Base-by-base conservation (phyloP, 2,888 invertebrate genomes). In the Teleogryllus oceanicus region DNA sequence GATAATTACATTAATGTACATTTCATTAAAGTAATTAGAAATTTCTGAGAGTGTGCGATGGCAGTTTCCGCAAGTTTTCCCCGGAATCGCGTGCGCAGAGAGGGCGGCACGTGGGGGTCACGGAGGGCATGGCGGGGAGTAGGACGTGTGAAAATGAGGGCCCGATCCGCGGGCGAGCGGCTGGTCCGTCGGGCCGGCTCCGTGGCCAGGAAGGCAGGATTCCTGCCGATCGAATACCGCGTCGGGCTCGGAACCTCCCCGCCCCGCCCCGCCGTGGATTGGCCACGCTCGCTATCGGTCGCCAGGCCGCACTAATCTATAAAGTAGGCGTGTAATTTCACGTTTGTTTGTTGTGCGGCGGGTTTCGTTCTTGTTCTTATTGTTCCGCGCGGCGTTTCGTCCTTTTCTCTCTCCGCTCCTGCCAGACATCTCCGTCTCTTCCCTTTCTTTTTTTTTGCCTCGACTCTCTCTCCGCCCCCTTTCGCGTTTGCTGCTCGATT, bases 321-420 rank as follows among this genome's bases (percentile, higher is more conserved):
- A 79, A 79, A 77, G 76, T 50, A 76, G 79, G 79, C 77, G 79
- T 62, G 79, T 79, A 49, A 77, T 77, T 79, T 79, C 79, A 79
- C 79, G 79, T 79, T 62, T 79, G 79, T 79, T 79, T 79, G 79
- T 62, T 77, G 77, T 79, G 74, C 79, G 49, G 50, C 76, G 37
- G 74, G 79, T 74, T 62, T 62, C 76, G 76, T 50, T 79, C 76
- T 79, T 79, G 49, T 62, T 79, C 74, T 62, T 79, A 8, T 37
- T 37, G 51, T 18, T 75, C 12, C 49, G 49, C 49, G n/a, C 77
- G 51, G 76, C 76, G 76, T 76, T 79, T 62, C 62, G 62, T 13
- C 62, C 8, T 16, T n/a, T 62, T 8, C 4, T 37, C 8, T 37
- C 8, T 37, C 8, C 8, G 4, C 8, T 37, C 5, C 37, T 37